Evolutionary conservation across 2,888 invertebrate genomes (phyloP).

Genomic region (Drosophila siamana): DNA sequence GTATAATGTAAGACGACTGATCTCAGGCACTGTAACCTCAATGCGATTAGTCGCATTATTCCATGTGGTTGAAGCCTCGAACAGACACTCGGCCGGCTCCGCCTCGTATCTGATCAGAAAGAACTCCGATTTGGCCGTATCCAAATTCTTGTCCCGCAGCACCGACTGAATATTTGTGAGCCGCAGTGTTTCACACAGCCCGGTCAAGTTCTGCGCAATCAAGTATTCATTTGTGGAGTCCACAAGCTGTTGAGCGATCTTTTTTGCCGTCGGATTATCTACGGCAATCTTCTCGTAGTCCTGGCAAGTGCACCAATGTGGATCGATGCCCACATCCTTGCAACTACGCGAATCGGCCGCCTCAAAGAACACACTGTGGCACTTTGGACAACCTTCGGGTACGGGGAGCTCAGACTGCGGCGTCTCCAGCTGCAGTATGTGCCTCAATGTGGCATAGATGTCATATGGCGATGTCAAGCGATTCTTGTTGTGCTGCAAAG

Average conservation of each 20-base stretch:
- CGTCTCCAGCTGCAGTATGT: constrained; percentile 50
- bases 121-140: background rate
- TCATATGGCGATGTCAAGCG: constrained; percentile 86
- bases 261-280: constrained; percentile 3
- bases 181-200: constrained; percentile 51
- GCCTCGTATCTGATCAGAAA: constrained; percentile 38
- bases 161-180: constrained; percentile 31
- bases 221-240: constrained; percentile 68
- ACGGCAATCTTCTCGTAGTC: constrained; percentile 1
- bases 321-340: constrained; percentile 88
- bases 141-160: background rate
- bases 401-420: constrained; percentile 31
- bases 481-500: constrained; percentile 87
- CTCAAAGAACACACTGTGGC: constrained; percentile 88
- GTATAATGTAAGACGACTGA: constrained; percentile 38
- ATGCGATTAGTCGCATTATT: constrained; percentile 27
- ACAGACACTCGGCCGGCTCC: constrained; percentile 13
- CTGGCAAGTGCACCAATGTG: constrained; percentile 91
- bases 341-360: constrained; percentile 88
- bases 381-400: constrained; percentile 87
- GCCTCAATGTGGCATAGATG: constrained; percentile 53
- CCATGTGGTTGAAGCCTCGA: constrained; percentile 41
- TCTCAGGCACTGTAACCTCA: constrained; percentile 25
- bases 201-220: constrained; percentile 37
- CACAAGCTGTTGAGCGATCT: constrained; percentile 53